Percentiles rank a stretch among this genome's conserved stretches.
Evolutionary conservation across 2,113 vertebrate genomes (phyloP).

Genomic region (Gambusia holbrooki): DNA sequence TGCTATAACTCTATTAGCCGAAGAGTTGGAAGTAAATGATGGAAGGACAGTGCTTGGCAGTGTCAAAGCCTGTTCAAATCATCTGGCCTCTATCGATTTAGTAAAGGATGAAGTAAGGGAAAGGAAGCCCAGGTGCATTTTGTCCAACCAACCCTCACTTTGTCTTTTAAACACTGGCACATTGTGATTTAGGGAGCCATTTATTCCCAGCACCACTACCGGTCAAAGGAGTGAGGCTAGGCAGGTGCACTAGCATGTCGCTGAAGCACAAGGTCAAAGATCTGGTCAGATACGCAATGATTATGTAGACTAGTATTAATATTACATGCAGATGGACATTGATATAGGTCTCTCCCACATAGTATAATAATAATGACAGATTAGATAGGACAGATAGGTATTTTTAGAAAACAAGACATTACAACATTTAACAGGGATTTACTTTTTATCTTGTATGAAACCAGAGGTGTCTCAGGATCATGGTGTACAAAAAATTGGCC

Average conservation of each 20-base stretch:
- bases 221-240: slow-evolving; percentile 14
- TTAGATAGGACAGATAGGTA: neutral
- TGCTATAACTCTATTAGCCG: slow-evolving; percentile 77
- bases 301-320: neutral
- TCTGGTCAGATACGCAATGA: slow-evolving; percentile 1
- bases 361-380: neutral
- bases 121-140: slow-evolving; percentile 64
- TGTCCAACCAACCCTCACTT: slow-evolving; percentile 59
- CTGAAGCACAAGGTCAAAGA: slow-evolving; percentile 8
- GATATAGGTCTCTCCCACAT: neutral
- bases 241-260: slow-evolving; percentile 5
- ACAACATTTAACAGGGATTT: neutral
- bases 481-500: neutral
- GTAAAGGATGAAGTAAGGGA: slow-evolving; percentile 66
- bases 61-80: slow-evolving; percentile 60
- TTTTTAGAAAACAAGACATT: neutral
- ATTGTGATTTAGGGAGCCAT: slow-evolving; percentile 38
- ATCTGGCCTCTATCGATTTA: slow-evolving; percentile 70
- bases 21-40: slow-evolving; percentile 75
- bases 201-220: slow-evolving; percentile 23
- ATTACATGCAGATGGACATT: neutral
- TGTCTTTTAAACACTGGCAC: slow-evolving; percentile 64
- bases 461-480: neutral
- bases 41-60: slow-evolving; percentile 61
- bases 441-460: neutral